Conservation (phyloP, 2,797 vertebrate genomes). For the Anabacerthia variegaticeps region DNA sequence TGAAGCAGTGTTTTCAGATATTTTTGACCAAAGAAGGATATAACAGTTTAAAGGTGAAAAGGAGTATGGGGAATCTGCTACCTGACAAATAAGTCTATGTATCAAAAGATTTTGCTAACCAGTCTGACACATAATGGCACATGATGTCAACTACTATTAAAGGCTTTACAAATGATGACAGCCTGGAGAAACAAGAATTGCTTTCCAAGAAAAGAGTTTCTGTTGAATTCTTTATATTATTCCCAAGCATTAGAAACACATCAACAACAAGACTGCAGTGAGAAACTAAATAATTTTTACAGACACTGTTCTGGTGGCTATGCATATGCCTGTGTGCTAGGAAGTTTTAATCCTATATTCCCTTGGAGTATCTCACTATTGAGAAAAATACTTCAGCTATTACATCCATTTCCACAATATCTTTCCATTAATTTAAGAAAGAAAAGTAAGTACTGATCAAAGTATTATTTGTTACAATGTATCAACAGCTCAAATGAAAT, state of each 20-base stretch:
- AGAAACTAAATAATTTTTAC: background rate
- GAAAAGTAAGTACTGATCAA: background rate
- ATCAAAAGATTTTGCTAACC: slow-evolving; percentile 72
- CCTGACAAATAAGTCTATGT: slow-evolving; percentile 71
- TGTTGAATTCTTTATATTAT: slow-evolving; percentile 28
- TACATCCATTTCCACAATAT: background rate
- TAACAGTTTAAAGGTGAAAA: slow-evolving; percentile 56
- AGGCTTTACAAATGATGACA: slow-evolving; percentile 71
- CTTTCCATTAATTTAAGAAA: background rate
- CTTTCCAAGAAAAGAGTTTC: slow-evolving; percentile 61
- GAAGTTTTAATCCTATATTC: background rate
- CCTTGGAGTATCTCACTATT: background rate
- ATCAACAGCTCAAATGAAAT: background rate
- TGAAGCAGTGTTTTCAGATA: slow-evolving; percentile 14
- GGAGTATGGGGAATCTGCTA: slow-evolving; percentile 54
- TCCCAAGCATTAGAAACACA: slow-evolving; percentile 14
- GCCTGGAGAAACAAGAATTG: slow-evolving; percentile 56
- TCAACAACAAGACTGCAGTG: background rate
- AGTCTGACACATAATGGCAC: slow-evolving; percentile 69
- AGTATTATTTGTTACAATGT: background rate
- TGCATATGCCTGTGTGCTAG: background rate
- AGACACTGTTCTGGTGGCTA: background rate
- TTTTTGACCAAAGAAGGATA: slow-evolving; percentile 41
- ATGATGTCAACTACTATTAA: slow-evolving; percentile 73
- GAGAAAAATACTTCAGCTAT: background rate